These are phyloP conservation scores for Abramis brama DNA, from an alignment of 2,113 vertebrate genomes.

Conservation along the genomic window DNA sequence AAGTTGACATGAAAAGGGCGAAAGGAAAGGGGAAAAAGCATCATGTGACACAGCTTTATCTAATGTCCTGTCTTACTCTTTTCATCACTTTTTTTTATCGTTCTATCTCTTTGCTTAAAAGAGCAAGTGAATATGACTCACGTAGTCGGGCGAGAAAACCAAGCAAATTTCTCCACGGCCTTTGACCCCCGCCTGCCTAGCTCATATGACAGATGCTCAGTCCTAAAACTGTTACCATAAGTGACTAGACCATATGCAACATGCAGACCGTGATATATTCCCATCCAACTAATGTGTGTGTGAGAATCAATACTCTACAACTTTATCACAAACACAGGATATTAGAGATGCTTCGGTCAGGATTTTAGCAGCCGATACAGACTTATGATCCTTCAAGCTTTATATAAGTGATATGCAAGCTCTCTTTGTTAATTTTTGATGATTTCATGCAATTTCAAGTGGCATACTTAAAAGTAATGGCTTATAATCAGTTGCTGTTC, in stretches of 20 bases:
- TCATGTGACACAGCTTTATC: slow-evolving; percentile 60
- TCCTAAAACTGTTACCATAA: not conserved
- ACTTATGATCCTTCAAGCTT: too few species aligned
- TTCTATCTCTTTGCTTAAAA: not conserved
- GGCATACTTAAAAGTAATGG: too few species aligned
- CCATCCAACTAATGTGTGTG: not conserved
- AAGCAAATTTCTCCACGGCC: not conserved
- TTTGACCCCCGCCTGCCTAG: not conserved
- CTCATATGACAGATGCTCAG: not conserved
- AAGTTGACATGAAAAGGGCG: slow-evolving; percentile 24
- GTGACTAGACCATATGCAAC: not conserved
- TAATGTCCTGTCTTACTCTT: slow-evolving; percentile 45
- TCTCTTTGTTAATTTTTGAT: too few species aligned
- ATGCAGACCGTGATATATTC: not conserved
- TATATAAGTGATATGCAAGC: too few species aligned
- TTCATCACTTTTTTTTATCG: not conserved
- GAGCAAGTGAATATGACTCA: not conserved
- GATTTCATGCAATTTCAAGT: too few species aligned
- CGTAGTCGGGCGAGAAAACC: not conserved
- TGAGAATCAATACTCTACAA: too few species aligned
- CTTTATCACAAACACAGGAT: too few species aligned
- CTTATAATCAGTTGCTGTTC: too few species aligned
- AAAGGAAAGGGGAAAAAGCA: slow-evolving; percentile 8
- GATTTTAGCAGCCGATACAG: too few species aligned
- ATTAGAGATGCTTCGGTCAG: too few species aligned